phyloP scores from a whole-genome alignment of 2,888 invertebrate species.

The Caenorhabditis sinica region DNA sequence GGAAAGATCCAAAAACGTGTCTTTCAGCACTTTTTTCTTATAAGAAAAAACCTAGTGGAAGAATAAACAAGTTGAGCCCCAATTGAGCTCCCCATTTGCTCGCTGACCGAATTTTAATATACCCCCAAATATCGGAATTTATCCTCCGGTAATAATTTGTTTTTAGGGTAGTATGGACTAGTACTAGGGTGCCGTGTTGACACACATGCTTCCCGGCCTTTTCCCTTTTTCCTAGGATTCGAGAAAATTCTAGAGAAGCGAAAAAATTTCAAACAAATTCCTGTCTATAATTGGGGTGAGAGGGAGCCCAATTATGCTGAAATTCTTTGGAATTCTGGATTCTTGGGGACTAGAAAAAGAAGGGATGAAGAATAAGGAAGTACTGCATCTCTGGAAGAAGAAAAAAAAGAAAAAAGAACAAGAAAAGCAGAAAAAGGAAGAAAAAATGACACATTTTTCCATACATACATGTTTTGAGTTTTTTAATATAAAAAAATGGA shows the following conservation, averaged over 20 bases:
- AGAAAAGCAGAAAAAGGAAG: slow-evolving; percentile 13
- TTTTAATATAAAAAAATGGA: slow-evolving; percentile 53
- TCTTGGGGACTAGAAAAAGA: too few relatives aligned
- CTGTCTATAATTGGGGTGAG: not conserved
- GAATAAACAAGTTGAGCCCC: not conserved
- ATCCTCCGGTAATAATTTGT: slow-evolving; percentile 54
- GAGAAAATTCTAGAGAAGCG: not conserved
- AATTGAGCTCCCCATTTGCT: too few relatives aligned
- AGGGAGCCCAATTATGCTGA: slow-evolving; percentile 1
- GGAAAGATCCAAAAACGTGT: not conserved
- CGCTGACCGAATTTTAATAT: slow-evolving; percentile 32
- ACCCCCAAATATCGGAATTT: not conserved
- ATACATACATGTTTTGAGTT: not conserved
- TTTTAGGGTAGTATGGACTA: not conserved
- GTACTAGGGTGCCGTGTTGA: not conserved
- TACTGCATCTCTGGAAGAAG: not conserved
- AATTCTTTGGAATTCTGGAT: not conserved
- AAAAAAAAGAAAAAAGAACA: slow-evolving; percentile 11
- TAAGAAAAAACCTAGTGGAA: not conserved
- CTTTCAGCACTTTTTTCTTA: not conserved
- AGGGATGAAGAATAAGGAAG: slow-evolving; percentile 15
- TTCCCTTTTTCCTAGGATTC: too few relatives aligned
- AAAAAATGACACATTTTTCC: slow-evolving; percentile 27
- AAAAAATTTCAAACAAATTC: slow-evolving; percentile 2
- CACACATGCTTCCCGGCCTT: too few relatives aligned